Conservation (phyloP, 2,113 vertebrate species). For the Chaetorhynchus papuensis region DNA sequence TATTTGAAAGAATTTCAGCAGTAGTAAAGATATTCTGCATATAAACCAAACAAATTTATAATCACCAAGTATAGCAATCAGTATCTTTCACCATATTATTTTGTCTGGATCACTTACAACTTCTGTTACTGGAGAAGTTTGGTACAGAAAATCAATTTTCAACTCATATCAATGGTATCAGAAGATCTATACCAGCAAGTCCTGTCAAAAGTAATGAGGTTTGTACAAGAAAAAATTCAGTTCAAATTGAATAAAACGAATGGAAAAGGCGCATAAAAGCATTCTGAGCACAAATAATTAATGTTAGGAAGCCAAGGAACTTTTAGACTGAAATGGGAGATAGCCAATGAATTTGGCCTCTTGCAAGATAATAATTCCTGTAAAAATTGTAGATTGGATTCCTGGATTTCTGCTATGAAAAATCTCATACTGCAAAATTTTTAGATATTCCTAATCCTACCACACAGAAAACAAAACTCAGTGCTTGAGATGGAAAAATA, state of each 20-base stretch:
- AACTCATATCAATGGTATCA: not conserved
- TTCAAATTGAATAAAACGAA: not conserved
- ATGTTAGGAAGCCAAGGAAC: not conserved
- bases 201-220: fast-evolving
- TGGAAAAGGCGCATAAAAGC: fast-evolving
- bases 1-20: not conserved
- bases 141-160: not conserved
- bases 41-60: not conserved
- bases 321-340: not conserved
- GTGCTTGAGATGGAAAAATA: not conserved
- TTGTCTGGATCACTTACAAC: not conserved
- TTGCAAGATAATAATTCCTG: not conserved
- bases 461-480: not conserved
- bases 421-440: not conserved
- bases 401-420: not conserved
- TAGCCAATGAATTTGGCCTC: not conserved
- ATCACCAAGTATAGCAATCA: not conserved
- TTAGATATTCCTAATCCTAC: not conserved
- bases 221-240: not conserved
- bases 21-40: not conserved
- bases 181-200: not conserved
- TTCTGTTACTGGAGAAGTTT: not conserved
- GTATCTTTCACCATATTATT: not conserved
- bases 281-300: not conserved
- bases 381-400: not conserved